Evolutionary conservation across 2,888 invertebrate genomes (phyloP), one percentile per base, ranked within the genome.

Genomic region (Netelia fuscicornis): DNA sequence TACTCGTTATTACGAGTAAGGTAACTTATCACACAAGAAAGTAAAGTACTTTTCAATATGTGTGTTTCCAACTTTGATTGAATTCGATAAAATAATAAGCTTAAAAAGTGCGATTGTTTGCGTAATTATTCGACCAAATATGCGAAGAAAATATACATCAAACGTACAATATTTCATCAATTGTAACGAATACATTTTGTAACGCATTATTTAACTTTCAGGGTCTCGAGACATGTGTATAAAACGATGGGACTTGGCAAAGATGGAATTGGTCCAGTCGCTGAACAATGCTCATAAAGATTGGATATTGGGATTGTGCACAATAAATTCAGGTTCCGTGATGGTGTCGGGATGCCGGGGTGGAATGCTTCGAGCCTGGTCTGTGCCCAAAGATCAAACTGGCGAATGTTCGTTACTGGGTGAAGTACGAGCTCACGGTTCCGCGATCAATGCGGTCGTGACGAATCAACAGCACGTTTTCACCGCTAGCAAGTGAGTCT

Each of bases 201-300:
- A 52, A 71, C 42, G 48, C 1, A 52, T 58, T 25, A 23, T 62
- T 48, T 78, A 2, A 1, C 25, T 72, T 67, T 11, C 65, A 93
- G 93, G 97, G 56, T 97, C 97, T 6, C 94, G 98, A 65, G 98
- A 98, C 94, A 97, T 96, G 93, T 97, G 97, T 92, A 96, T 98
- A 92, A 98, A 98, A 94, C 96, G 97, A 89, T 98, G 98, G 98
- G 96, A 96, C 90, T 94, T 98, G 56, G 92, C 94, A 2, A 95
- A 94, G 87, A 95, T 95, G 93, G 95, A 95, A 78, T 93, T 96
- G 79, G 94, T 95, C 13, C 95, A 96, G 89, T 96, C 96, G 30
- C 95, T 97, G 86, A 97, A 97, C 94, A 96, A 97, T 94, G 97
- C 98, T 70, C 98, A 98, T 95, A 97, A 97, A 92, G 97, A 97